These are phyloP conservation scores for Ennomos quercinarius DNA, from an alignment of 2,888 invertebrate genomes.

Conservation along the genomic window DNA sequence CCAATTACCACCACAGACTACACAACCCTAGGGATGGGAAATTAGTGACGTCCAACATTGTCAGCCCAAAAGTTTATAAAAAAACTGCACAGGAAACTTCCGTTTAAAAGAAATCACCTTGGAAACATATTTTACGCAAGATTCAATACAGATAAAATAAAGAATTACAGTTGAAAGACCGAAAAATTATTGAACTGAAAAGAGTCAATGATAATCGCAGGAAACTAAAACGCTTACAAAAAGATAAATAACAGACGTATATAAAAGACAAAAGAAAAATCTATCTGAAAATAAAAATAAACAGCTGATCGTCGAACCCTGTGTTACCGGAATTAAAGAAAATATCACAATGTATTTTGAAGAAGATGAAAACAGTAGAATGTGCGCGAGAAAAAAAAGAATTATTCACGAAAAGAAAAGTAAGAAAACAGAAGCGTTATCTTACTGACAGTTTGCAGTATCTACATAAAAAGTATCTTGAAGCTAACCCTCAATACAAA, in stretches of 20 bases:
- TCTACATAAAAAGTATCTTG: too few species aligned
- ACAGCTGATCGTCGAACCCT: background rate
- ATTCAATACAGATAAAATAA: background rate
- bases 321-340: constrained; percentile 1
- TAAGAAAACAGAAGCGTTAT: too few species aligned
- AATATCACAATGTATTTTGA: too few species aligned
- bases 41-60: too few species aligned
- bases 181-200: background rate
- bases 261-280: constrained; percentile 1
- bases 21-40: too few species aligned
- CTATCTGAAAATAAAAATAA: constrained; percentile 1
- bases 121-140: constrained; percentile 1
- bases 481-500: too few species aligned
- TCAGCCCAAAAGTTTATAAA: background rate
- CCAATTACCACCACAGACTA: too few species aligned
- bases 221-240: background rate
- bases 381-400: too few species aligned
- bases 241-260: background rate
- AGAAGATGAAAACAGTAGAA: too few species aligned
- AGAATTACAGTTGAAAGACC: background rate
- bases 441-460: too few species aligned
- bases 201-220: background rate
- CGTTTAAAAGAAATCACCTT: background rate
- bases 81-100: too few species aligned
- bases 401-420: too few species aligned